Evolutionary conservation across 2,113 vertebrate species (phyloP).

Genomic region (Oreotrochilus melanogaster): DNA sequence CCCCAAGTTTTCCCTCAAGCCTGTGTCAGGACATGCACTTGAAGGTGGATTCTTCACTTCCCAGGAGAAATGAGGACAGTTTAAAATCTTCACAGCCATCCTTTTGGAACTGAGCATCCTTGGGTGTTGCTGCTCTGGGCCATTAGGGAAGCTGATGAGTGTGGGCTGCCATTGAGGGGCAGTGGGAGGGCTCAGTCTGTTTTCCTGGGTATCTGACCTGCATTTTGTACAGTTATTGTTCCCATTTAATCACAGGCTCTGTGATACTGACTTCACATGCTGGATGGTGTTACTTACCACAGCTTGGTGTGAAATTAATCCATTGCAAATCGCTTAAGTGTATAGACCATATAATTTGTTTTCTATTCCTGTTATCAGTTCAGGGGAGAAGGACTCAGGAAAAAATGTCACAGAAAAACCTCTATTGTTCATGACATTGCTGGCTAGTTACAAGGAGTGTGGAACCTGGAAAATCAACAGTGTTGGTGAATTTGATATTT

Average conservation of each 20-base stretch:
- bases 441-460: not conserved
- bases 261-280: not conserved
- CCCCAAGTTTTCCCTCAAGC: not conserved
- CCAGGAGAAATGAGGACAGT: not conserved
- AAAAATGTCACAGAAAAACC: slow-evolving; percentile 37
- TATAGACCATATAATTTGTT: slow-evolving; percentile 52
- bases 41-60: not conserved
- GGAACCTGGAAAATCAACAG: not conserved
- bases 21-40: not conserved
- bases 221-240: not conserved
- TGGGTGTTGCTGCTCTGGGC: not conserved
- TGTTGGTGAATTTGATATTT: slow-evolving; percentile 3
- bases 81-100: not conserved
- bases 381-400: not conserved
- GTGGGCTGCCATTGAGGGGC: not conserved
- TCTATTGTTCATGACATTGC: slow-evolving; percentile 24
- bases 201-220: not conserved
- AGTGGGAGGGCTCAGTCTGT: not conserved
- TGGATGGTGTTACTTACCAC: slow-evolving; percentile 39
- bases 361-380: slow-evolving; percentile 40
- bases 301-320: slow-evolving; percentile 47
- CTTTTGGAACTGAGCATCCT: not conserved
- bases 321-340: slow-evolving; percentile 51
- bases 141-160: accelerated
- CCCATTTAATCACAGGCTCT: not conserved